Conservation (phyloP, 2,113 vertebrate species). For the Opisthocomus hoazin region DNA sequence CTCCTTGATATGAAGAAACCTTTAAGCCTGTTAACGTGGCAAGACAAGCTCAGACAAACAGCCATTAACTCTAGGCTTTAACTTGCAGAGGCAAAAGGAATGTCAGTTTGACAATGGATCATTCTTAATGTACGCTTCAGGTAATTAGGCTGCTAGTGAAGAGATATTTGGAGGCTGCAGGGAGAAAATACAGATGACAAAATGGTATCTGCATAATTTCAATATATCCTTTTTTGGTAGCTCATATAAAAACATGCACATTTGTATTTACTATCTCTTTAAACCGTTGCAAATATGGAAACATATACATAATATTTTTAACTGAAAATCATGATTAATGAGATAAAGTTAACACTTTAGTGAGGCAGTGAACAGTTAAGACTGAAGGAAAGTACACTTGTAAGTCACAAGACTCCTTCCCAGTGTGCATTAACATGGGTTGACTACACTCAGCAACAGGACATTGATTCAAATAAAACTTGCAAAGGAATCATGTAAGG, state of each 20-base stretch:
- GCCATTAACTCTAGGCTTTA: background rate
- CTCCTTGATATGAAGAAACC: background rate
- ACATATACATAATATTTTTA: background rate
- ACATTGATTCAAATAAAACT: background rate
- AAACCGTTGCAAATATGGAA: background rate
- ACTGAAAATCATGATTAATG: background rate
- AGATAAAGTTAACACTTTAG: background rate
- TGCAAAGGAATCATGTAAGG: background rate
- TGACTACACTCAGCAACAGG: background rate
- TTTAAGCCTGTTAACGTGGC: background rate
- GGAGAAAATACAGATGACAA: background rate
- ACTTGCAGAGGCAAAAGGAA: background rate
- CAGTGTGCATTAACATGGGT: background rate
- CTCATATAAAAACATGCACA: background rate
- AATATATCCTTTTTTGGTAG: background rate
- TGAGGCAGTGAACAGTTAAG: background rate
- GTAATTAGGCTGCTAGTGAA: background rate
- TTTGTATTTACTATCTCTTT: background rate
- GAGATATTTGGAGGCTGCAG: background rate
- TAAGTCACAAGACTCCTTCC: background rate
- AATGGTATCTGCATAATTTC: background rate
- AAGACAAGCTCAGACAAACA: background rate
- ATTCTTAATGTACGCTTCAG: background rate
- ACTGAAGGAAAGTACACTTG: background rate
- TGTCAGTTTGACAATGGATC: background rate